phyloP scores from a whole-genome alignment of 2,797 vertebrate genomes.

The Pangasius larnaudii region DNA sequence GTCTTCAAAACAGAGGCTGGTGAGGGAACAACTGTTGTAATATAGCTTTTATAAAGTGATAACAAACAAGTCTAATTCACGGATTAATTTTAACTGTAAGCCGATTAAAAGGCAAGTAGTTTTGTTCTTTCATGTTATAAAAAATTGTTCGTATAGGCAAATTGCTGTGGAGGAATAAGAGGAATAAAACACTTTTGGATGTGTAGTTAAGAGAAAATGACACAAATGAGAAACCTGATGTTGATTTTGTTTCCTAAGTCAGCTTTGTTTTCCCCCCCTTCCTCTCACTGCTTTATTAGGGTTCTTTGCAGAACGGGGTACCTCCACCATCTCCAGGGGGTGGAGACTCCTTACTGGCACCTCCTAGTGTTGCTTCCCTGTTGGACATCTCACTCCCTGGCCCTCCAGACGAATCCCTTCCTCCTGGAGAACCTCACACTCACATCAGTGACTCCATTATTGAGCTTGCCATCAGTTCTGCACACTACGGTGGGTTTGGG shows the following conservation, averaged over 20 bases:
- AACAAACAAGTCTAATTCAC: too few species aligned
- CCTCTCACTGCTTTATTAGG: constrained; percentile 61
- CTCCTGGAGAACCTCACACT: constrained; percentile 87
- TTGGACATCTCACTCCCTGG: constrained; percentile 97
- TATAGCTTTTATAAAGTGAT: too few species aligned
- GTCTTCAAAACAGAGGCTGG: too few species aligned
- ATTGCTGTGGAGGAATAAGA: neutral
- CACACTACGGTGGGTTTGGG: constrained; percentile 82
- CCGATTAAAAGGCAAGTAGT: too few species aligned
- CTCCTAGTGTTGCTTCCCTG: constrained; percentile 93
- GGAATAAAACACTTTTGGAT: neutral
- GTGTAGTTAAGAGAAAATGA: neutral
- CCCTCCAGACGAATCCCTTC: constrained; percentile 93
- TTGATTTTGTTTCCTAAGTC: neutral
- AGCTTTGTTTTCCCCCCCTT: neutral
- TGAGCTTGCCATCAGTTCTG: constrained; percentile 97
- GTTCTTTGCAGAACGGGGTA: constrained; percentile 79
- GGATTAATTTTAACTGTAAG: too few species aligned
- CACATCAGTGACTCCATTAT: constrained; percentile 99
- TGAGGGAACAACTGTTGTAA: too few species aligned
- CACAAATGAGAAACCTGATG: neutral
- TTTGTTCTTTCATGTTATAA: too few species aligned
- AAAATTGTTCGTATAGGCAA: neutral
- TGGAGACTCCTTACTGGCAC: constrained; percentile 85
- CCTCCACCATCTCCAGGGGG: constrained; percentile 77